phyloP scores from a whole-genome alignment of 1,140 invertebrate species.

The Centruroides sculpturatus region DNA sequence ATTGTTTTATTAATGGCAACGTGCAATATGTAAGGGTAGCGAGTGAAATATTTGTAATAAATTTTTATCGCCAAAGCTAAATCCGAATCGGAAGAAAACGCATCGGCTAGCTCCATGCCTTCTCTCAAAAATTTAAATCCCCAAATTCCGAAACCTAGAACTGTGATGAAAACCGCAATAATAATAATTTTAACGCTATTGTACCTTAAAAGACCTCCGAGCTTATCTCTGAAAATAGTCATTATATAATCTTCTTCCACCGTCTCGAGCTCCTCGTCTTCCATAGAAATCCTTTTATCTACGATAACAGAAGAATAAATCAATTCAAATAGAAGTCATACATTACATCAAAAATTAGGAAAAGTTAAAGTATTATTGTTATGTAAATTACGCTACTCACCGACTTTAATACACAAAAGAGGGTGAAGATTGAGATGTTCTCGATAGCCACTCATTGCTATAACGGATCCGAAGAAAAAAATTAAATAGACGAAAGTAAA shows the following conservation, averaged over 20 bases:
- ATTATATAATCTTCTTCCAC: constrained; percentile 60
- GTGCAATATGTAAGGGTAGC: constrained; percentile 78
- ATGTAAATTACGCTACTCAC: no score
- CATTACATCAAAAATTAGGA: no score
- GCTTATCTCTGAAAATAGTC: constrained; percentile 70
- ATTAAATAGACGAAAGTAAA: no score
- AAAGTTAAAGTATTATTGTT: no score
- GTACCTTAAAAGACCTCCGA: constrained; percentile 58
- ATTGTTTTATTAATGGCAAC: constrained; percentile 65
- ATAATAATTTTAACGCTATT: constrained; percentile 57
- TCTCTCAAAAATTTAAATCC: constrained; percentile 75
- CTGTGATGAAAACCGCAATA: constrained; percentile 58
- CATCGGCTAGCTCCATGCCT: constrained; percentile 66
- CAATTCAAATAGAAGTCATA: no score
- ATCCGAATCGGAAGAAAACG: constrained; percentile 74
- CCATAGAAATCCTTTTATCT: no score
- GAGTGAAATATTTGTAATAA: constrained; percentile 73
- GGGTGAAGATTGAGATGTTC: no score
- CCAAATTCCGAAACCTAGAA: constrained; percentile 68
- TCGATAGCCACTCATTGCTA: no score
- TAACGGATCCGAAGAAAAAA: no score
- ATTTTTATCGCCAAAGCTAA: constrained; percentile 74
- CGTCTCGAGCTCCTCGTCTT: no score
- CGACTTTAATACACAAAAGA: no score
- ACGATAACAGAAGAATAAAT: no score